Percentiles rank a stretch among this genome's conserved stretches.
phyloP scores from a whole-genome alignment of 1,140 invertebrate species.

The Babylonia areolata region DNA sequence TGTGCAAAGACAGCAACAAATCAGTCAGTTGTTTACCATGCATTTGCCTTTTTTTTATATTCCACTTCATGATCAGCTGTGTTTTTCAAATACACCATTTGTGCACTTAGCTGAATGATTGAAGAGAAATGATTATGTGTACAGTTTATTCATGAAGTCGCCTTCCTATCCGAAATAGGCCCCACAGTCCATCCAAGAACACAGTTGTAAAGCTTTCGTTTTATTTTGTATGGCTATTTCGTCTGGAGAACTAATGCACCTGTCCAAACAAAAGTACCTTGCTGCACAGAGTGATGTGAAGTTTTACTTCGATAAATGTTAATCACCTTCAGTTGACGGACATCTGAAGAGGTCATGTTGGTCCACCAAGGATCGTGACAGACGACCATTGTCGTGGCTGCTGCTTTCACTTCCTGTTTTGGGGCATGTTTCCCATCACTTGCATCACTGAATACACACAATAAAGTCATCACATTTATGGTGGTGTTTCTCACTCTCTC shows the following conservation, averaged over 20 bases:
- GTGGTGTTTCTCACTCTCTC: not conserved
- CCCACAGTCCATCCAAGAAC: not conserved
- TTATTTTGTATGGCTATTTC: not conserved
- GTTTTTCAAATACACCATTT: not conserved
- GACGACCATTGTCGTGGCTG: not conserved
- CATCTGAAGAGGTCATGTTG: no score
- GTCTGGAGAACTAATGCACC: not conserved
- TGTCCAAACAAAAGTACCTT: not conserved
- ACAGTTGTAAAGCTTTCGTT: no score
- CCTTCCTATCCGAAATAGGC: not conserved
- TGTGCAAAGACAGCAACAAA: conserved; percentile 10
- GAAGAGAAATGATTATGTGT: not conserved
- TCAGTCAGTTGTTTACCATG: not conserved
- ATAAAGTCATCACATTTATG: not conserved
- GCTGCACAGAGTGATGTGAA: not conserved
- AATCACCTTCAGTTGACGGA: no score
- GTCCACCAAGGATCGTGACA: not conserved
- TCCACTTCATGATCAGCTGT: not conserved
- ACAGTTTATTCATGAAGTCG: not conserved
- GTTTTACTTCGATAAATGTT: not conserved
- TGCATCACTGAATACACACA: not conserved
- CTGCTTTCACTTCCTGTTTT: not conserved
- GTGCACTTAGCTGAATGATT: not conserved
- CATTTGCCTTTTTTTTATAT: not conserved
- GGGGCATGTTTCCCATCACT: not conserved